These are phyloP conservation scores for Adrianichthys oophorus DNA, from an alignment of 2,797 vertebrate species.

Conservation along the genomic window DNA sequence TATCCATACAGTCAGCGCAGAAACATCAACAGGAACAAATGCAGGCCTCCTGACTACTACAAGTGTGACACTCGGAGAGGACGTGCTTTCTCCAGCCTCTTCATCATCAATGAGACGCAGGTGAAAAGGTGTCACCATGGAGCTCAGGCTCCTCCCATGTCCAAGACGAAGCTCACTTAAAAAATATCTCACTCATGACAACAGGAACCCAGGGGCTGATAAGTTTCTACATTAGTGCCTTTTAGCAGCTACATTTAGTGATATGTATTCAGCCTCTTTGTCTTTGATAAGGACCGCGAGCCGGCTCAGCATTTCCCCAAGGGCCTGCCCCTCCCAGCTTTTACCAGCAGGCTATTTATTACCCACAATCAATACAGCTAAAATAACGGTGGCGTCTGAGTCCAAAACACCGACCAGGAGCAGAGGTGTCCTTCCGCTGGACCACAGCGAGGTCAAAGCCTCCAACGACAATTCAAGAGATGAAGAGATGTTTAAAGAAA, in stretches of 20 bases:
- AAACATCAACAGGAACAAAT: too few relatives aligned
- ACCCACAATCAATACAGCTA: constrained; percentile 63
- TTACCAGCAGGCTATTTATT: constrained; percentile 59
- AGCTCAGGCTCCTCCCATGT: constrained; percentile 1
- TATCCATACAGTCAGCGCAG: too few relatives aligned
- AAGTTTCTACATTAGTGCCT: constrained; percentile 36
- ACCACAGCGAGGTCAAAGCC: constrained; percentile 1
- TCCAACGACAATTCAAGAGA: background rate
- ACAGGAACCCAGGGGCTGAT: constrained; percentile 8
- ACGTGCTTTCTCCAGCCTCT: background rate
- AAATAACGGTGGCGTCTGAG: constrained; percentile 58
- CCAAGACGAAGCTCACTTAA: constrained; percentile 38
- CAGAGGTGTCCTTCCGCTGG: constrained; percentile 6
- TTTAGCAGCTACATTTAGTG: constrained; percentile 22
- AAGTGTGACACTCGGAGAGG: background rate
- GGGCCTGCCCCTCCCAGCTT: constrained; percentile 19
- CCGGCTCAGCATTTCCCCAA: constrained; percentile 22
- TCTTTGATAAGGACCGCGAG: constrained; percentile 22
- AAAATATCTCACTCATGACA: background rate
- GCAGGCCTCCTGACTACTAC: too few relatives aligned
- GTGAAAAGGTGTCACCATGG: background rate
- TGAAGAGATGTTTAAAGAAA: too few relatives aligned
- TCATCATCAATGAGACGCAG: background rate
- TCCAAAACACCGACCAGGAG: constrained; percentile 16
- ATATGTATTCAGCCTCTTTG: constrained; percentile 14